Evolutionary conservation across 2,113 vertebrate species (phyloP).

Genomic region (Mionectes macconnelli): DNA sequence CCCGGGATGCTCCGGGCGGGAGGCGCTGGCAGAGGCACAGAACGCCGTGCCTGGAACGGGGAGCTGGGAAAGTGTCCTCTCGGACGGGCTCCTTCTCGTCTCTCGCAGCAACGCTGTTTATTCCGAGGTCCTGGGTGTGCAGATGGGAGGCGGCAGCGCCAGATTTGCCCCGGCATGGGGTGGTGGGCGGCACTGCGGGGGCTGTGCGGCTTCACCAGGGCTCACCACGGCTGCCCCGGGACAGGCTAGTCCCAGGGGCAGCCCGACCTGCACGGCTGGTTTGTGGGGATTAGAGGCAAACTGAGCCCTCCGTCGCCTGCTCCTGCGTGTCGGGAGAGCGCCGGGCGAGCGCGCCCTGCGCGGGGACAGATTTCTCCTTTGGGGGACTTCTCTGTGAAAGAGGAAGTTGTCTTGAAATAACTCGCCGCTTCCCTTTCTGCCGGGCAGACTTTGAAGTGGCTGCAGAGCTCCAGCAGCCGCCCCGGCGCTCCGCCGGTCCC

Average conservation of each 20-base stretch:
- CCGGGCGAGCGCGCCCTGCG: rapidly evolving
- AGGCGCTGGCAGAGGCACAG: neutral
- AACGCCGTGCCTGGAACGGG: neutral
- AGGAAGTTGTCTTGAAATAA: conserved; percentile 54
- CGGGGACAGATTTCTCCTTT: neutral
- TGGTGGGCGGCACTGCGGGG: rapidly evolving
- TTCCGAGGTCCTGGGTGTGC: neutral
- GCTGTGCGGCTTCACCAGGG: neutral
- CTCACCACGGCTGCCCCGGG: rapidly evolving
- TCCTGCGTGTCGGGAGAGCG: rapidly evolving
- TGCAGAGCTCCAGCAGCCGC: neutral
- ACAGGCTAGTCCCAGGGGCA: neutral
- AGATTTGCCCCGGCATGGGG: rapidly evolving
- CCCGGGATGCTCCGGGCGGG: neutral
- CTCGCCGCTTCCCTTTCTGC: conserved; percentile 1
- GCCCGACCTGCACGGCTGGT: neutral
- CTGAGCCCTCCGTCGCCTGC: neutral
- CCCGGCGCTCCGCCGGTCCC: neutral
- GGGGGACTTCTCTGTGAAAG: neutral
- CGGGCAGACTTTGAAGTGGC: neutral
- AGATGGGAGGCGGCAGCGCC: neutral
- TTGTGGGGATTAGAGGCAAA: neutral
- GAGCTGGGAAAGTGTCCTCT: neutral
- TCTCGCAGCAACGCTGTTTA: conserved; percentile 18
- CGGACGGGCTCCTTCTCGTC: neutral